Base-by-base conservation (phyloP, 2,888 invertebrate genomes). In the Therioaphis trifolii region DNA sequence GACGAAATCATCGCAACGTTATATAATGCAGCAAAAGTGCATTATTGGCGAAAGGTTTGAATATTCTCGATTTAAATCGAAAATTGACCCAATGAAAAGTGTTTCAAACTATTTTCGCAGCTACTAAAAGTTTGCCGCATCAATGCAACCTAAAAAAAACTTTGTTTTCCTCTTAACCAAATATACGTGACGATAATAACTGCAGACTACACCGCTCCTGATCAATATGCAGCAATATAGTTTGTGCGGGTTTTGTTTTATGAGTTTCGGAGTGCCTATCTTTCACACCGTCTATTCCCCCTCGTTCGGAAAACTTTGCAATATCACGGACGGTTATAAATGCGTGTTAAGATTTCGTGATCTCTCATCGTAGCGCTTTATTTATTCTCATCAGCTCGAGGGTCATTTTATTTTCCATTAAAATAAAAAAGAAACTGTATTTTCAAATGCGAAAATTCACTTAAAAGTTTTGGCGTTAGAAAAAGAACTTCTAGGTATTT, bases 161-260 rank as follows among this genome's bases (percentile, higher is more conserved):
- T 49, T 72, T n/a, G n/a, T 71, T 71, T 15, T n/a, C 27, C 46
- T 46, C n/a, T 15, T 46, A 27, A 14, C 29, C 21, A 15, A 52
- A 35, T n/a, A n/a, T 74, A 55, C 72, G 52, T 55, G 72, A 74
- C 52, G 35, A 35, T 74, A 74, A 74, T 74, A 74, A 74, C 29
- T 55, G 21, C 55, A 52, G 7, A 72, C 52, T 52, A 55, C 14
- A 35, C 15, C 35, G 55, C 11, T 74, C n/a, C 15, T 58, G 55
- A 55, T 55, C 74, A 40, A 74, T 74, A 55, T 74, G n/a, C n/a
- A n/a, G n/a, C n/a, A n/a, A n/a, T n/a, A n/a, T n/a, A 55, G n/a
- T n/a, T 14, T n/a, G 29, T 15, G 55, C 15, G 55, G 15, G 15
- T 55, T 40, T 55, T 40, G 55, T 74, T 55, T 55, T 55, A 35